These are phyloP conservation scores for Hydrotaea diabolus DNA, from an alignment of 2,888 invertebrate genomes.

Conservation along the genomic window DNA sequence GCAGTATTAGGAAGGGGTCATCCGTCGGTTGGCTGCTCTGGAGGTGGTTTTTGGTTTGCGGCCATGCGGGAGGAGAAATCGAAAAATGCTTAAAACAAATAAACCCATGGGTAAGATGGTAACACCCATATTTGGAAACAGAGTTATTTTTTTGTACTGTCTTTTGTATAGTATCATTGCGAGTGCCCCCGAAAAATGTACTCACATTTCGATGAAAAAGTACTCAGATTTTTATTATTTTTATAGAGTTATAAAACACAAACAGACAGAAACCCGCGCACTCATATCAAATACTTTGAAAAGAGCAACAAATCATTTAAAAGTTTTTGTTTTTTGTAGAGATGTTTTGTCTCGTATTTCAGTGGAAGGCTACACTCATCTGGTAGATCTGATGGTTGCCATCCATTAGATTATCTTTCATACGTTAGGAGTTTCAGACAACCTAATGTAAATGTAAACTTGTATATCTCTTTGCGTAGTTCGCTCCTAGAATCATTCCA, in stretches of 20 bases:
- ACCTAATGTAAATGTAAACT: too few species aligned
- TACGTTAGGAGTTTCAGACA: too few species aligned
- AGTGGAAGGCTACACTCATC: too few species aligned
- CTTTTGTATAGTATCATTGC: neutral
- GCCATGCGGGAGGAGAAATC: neutral
- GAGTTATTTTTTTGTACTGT: neutral
- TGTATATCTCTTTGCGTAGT: too few species aligned
- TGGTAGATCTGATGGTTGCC: too few species aligned
- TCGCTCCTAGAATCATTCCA: too few species aligned
- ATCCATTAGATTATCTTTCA: too few species aligned
- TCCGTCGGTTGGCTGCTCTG: neutral
- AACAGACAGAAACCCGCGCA: neutral
- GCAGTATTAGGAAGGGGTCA: conserved; percentile 1
- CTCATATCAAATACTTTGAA: neutral
- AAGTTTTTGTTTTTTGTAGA: neutral
- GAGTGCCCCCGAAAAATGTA: neutral
- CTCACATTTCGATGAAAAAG: neutral
- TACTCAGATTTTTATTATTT: conserved; percentile 23
- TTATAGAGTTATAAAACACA: conserved; percentile 23
- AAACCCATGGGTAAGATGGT: conserved; percentile 22
- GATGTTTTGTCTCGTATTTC: neutral
- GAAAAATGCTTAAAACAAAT: conserved; percentile 21
- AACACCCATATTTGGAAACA: conserved; percentile 22
- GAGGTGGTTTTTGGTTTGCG: neutral
- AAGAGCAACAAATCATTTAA: conserved; percentile 25